Base-by-base conservation (phyloP, 2,888 invertebrate genomes). In the Acronicta leporina region DNA sequence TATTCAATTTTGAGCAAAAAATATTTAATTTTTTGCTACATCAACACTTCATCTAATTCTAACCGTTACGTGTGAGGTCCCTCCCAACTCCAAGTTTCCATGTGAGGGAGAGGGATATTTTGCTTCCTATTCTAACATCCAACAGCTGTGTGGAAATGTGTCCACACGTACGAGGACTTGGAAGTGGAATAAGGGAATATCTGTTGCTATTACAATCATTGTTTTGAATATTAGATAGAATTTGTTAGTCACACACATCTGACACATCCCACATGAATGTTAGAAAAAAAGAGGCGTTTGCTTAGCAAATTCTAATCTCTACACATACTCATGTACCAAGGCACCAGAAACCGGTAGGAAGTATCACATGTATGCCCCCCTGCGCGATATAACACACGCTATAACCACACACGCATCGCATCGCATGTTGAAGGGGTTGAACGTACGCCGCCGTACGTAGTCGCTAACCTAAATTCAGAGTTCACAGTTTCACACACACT, bases 281-380 rank as follows among this genome's bases (percentile, higher is more conserved):
- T 92, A 92, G 91, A 93, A 92, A 94, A 91, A 92, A 90, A 89
- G 80, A 83, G 86, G 84, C 91, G 87, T 92, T 92, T 89, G 92
- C 89, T 94, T 90, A 93, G 94, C 88, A 94, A 94, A 92, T 94
- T 94, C 94, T 94, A 94, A 94, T 94, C 94, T 94, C 91, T 89
- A 87, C 94, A 94, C 94, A 94, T 94, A 94, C 93, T 94, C 92
- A 78, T 83, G 80, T 89, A 94, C 93, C 86, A 93, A 92, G 93
- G 81, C 70, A 79, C 68, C 91, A 94, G 88, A 81, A 89, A 61
- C 64, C 58, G 60, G 70, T 69, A 91, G 91, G 90, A 91, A 87
- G 86, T 87, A 68, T 79, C 78, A 77, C 87, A 91, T 89, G 87
- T 91, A 89, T 91, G 90, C 84, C 84, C 85, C 86, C 85, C 87